Evolutionary conservation across 2,888 invertebrate genomes (phyloP).

Genomic region (Brachylomia viminalis): DNA sequence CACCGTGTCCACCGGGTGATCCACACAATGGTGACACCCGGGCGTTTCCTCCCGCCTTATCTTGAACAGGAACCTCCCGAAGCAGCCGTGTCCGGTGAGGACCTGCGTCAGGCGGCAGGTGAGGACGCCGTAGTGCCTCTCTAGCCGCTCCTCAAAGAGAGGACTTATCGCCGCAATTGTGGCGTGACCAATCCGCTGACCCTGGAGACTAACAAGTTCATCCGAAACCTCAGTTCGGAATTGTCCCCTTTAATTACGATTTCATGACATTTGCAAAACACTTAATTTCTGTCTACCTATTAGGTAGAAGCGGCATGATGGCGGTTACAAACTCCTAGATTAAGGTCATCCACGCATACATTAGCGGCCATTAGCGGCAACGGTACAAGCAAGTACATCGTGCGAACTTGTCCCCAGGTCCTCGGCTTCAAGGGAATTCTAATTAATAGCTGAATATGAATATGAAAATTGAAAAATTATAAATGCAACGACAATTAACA

Average conservation of each 20-base stretch:
- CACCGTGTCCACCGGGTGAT: too few relatives aligned
- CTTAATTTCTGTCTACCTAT: neutral
- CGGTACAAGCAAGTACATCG: conserved; percentile 32
- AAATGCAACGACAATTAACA: conserved; percentile 59
- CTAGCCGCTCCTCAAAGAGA: too few relatives aligned
- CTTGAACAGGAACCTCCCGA: too few relatives aligned
- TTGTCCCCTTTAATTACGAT: neutral
- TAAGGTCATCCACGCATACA: conserved; percentile 16
- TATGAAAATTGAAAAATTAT: conserved; percentile 64
- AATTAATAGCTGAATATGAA: conserved; percentile 58
- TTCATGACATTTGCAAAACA: neutral
- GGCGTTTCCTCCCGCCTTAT: too few relatives aligned
- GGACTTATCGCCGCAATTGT: too few relatives aligned
- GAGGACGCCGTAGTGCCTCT: too few relatives aligned
- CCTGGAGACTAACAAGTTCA: neutral
- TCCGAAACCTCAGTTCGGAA: neutral
- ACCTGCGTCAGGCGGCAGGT: too few relatives aligned
- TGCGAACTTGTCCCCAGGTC: conserved; percentile 14
- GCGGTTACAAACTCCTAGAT: neutral
- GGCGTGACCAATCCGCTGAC: too few relatives aligned
- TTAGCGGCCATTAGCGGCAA: conserved; percentile 25
- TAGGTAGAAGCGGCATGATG: neutral
- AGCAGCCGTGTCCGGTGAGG: too few relatives aligned
- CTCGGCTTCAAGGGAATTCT: conserved; percentile 29
- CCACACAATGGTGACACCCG: too few relatives aligned